Evolutionary conservation across 2,797 vertebrate genomes (phyloP).

Genomic region (Poecilia picta): DNA sequence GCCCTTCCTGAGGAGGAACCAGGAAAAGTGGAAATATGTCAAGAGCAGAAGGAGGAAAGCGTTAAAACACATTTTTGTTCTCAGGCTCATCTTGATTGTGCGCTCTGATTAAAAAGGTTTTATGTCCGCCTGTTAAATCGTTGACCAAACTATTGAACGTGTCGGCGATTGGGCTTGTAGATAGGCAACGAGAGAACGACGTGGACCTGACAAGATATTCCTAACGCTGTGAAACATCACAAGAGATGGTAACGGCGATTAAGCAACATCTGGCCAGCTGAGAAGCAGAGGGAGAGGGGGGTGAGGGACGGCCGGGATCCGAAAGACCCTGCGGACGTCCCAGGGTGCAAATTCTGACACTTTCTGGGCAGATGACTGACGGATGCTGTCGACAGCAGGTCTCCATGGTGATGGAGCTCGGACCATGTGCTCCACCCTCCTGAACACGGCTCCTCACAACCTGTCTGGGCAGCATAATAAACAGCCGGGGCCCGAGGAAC

Average conservation of each 20-base stretch:
- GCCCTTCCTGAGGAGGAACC: slow-evolving; percentile 82
- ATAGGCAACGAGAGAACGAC: background rate
- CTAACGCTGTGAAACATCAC: background rate
- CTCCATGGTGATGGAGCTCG: slow-evolving; percentile 64
- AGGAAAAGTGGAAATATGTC: slow-evolving; percentile 22
- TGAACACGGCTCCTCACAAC: slow-evolving; percentile 67
- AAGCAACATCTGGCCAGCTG: slow-evolving; percentile 61
- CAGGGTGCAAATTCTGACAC: slow-evolving; percentile 85
- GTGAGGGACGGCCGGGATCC: slow-evolving; percentile 70
- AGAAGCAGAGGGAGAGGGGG: slow-evolving; percentile 3
- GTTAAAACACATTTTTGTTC: background rate
- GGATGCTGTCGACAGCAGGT: slow-evolving; percentile 84
- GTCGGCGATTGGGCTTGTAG: background rate
- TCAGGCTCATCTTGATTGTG: background rate
- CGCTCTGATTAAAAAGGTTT: background rate
- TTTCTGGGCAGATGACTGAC: slow-evolving; percentile 84
- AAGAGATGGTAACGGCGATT: background rate
- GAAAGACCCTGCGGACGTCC: slow-evolving; percentile 73
- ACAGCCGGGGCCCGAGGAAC: slow-evolving; percentile 76
- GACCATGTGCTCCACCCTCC: slow-evolving; percentile 31
- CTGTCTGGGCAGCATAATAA: slow-evolving; percentile 79
- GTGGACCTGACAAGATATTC: background rate
- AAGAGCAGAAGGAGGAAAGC: slow-evolving; percentile 4
- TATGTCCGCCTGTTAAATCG: background rate
- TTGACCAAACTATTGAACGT: background rate